Evolutionary conservation across 2,797 vertebrate species (phyloP).

Genomic region (Smutsia temminckii): DNA sequence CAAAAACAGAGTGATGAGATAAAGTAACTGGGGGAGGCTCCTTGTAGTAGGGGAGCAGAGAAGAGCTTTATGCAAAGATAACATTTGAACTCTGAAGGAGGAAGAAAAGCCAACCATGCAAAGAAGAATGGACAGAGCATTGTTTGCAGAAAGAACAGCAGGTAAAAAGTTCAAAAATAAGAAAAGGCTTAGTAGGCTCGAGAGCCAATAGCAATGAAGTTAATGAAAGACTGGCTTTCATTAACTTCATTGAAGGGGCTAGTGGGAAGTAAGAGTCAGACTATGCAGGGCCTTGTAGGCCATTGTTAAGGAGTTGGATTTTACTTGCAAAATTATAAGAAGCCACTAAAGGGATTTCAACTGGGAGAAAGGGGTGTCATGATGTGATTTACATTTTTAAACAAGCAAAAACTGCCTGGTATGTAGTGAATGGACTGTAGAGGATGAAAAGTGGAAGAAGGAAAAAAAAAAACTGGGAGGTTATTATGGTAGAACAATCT

Average conservation of each 20-base stretch:
- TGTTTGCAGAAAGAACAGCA: neutral
- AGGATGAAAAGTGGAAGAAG: neutral
- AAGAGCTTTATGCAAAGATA: neutral
- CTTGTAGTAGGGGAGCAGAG: neutral
- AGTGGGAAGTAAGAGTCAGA: neutral
- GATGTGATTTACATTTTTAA: neutral
- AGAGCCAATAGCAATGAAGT: neutral
- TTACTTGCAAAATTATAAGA: neutral
- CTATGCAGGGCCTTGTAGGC: neutral
- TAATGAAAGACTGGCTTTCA: neutral
- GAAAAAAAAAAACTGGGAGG: neutral
- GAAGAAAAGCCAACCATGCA: neutral
- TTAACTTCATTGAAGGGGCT: no score
- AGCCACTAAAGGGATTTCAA: constrained; percentile 1
- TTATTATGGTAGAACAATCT: neutral
- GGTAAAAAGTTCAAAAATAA: neutral
- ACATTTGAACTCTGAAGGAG: neutral
- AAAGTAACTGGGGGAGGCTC: neutral
- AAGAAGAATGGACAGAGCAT: neutral
- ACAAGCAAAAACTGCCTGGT: neutral
- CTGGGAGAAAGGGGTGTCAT: neutral
- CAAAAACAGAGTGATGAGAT: neutral
- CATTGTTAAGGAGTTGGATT: neutral
- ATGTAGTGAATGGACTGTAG: neutral
- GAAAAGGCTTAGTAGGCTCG: neutral